These are phyloP conservation scores for Xestoiulus laeticollis DNA, from an alignment of 2,888 invertebrate genomes.

Conservation along the genomic window DNA sequence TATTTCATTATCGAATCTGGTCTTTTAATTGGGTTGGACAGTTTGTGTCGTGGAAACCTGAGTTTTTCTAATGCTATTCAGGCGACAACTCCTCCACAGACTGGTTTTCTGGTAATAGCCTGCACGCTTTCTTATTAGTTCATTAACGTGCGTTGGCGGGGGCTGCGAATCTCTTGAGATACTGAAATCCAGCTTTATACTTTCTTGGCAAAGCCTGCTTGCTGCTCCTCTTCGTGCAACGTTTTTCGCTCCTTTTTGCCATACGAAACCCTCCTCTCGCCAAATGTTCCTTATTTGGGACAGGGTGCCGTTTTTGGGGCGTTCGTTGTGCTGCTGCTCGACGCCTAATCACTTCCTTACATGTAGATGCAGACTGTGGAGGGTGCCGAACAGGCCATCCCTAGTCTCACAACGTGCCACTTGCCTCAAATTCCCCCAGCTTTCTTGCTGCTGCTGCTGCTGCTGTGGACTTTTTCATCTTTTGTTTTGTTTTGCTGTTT, in stretches of 20 bases:
- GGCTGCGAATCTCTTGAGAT: not conserved
- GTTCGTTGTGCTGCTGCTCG: conserved; percentile 23
- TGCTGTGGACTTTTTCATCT: not conserved
- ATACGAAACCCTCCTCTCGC: conserved; percentile 44
- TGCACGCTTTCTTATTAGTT: conserved; percentile 32
- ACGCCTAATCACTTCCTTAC: conserved; percentile 48
- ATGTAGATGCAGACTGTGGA: conserved; percentile 31
- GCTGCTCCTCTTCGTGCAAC: not conserved
- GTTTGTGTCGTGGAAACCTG: not conserved
- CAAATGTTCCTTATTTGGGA: conserved; percentile 46
- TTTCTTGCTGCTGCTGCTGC: not conserved
- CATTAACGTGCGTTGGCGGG: conserved; percentile 20
- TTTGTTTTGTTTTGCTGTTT: not conserved
- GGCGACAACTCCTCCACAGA: not conserved
- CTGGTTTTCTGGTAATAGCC: not conserved
- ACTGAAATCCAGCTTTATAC: not conserved
- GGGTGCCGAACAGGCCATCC: not conserved
- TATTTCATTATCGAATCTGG: not conserved
- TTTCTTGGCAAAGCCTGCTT: not conserved
- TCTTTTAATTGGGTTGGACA: not conserved
- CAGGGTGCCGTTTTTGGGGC: conserved; percentile 45
- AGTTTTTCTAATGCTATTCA: not conserved
- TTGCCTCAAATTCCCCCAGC: not conserved
- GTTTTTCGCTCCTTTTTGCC: not conserved
- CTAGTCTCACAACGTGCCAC: not conserved